These are phyloP conservation scores for Agrilus cyanescens DNA, from an alignment of 2,888 invertebrate genomes.

Conservation along the genomic window DNA sequence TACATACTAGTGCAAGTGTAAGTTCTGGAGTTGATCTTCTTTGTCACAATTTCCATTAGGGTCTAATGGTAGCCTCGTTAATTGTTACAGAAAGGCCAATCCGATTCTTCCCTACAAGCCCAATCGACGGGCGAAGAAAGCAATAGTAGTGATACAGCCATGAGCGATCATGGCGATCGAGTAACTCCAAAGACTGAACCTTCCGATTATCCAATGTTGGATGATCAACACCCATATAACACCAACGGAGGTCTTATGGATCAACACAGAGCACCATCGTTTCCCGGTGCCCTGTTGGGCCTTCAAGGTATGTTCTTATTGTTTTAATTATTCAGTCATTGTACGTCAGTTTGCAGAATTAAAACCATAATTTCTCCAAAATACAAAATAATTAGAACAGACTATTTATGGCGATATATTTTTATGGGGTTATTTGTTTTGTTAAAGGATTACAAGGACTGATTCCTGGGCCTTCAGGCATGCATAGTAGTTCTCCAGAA, in stretches of 20 bases:
- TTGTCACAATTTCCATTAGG: background rate
- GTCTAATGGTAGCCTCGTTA: conserved; percentile 7
- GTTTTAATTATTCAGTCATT: too few species aligned
- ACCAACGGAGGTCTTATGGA: conserved; percentile 51
- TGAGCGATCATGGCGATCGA: conserved; percentile 56
- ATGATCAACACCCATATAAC: conserved; percentile 50
- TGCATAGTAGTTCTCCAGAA: conserved; percentile 56
- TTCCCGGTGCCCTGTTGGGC: conserved; percentile 68
- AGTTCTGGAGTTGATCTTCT: conserved; percentile 2
- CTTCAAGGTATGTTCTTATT: conserved; percentile 51
- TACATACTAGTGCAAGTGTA: conserved; percentile 41
- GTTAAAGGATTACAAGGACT: conserved; percentile 54
- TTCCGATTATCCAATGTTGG: conserved; percentile 51
- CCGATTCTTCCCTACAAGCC: conserved; percentile 47
- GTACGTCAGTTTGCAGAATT: background rate
- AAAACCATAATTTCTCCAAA: too few species aligned
- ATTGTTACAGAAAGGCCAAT: conserved; percentile 38
- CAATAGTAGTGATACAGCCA: conserved; percentile 70
- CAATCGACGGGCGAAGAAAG: conserved; percentile 75
- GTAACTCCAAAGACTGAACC: conserved; percentile 64
- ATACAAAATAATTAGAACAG: too few species aligned
- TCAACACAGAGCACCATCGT: conserved; percentile 57
- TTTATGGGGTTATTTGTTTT: too few species aligned
- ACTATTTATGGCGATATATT: too few species aligned
- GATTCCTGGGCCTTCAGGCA: conserved; percentile 77